Conservation (phyloP, 1,140 invertebrate genomes). For the Trachelipus rathkii region DNA sequence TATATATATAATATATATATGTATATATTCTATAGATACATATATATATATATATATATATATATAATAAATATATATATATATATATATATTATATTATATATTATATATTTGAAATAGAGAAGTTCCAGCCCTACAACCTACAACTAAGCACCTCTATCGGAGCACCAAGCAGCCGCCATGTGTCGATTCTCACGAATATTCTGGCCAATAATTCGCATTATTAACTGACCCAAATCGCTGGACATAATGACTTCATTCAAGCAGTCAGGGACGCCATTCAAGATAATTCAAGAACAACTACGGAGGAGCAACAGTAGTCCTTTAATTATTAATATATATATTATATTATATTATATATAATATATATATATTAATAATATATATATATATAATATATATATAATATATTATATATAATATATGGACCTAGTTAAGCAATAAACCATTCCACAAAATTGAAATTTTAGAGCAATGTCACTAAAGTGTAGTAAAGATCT, state of each 20-base stretch:
- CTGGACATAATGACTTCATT: conserved; percentile 90
- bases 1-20: neutral
- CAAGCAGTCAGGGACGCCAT: conserved; percentile 83
- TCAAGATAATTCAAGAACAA: conserved; percentile 54
- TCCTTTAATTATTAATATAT: too few species aligned
- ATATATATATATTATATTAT: conserved; percentile 8
- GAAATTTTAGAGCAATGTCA: too few species aligned
- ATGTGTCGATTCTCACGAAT: conserved; percentile 88
- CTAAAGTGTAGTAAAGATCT: too few species aligned
- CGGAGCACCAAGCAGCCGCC: conserved; percentile 80
- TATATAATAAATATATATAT: neutral
- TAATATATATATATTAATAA: too few species aligned
- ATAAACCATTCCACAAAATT: too few species aligned
- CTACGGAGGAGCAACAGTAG: conserved; percentile 39
- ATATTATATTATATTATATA: too few species aligned
- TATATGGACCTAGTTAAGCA: too few species aligned
- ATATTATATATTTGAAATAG: conserved; percentile 18
- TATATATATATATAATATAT: too few species aligned
- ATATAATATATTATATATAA: too few species aligned
- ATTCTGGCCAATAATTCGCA: conserved; percentile 96
- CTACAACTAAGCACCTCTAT: conserved; percentile 77
- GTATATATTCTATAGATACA: neutral
- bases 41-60: conserved; percentile 4
- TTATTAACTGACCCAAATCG: conserved; percentile 76
- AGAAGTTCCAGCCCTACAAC: conserved; percentile 39